phyloP scores from a whole-genome alignment of 2,113 vertebrate genomes.

The Apeltes quadracus region DNA sequence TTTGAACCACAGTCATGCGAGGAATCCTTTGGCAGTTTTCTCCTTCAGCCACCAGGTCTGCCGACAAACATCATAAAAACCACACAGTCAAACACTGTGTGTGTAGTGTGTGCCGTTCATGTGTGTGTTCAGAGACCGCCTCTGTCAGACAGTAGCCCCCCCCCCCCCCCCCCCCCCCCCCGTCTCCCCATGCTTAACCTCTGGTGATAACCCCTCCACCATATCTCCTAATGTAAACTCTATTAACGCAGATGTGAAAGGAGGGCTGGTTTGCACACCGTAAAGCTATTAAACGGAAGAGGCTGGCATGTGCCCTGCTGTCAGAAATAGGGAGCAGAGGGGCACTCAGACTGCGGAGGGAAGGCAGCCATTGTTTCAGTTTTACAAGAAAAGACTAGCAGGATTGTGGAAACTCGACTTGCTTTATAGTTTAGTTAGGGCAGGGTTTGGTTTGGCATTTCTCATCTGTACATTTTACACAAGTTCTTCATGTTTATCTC shows the following conservation, averaged over 20 bases:
- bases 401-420: constrained; percentile 27
- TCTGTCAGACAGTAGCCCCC: constrained; percentile 33
- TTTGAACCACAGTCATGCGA: constrained; percentile 62
- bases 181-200: too few relatives aligned
- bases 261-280: constrained; percentile 56
- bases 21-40: constrained; percentile 62
- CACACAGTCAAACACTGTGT: constrained; percentile 42
- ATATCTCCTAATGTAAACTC: constrained; percentile 72
- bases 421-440: constrained; percentile 2
- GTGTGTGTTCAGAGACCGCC: constrained; percentile 51
- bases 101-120: constrained; percentile 49
- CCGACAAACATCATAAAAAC: constrained; percentile 74
- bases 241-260: constrained; percentile 64
- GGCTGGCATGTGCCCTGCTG: constrained; percentile 47
- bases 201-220: constrained; percentile 56
- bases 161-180: not conserved
- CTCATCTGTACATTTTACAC: not conserved
- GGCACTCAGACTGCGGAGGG: constrained; percentile 3
- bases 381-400: constrained; percentile 25
- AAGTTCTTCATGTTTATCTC: too few relatives aligned
- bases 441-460: not conserved
- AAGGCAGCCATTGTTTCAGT: constrained; percentile 48
- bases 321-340: not conserved
- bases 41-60: constrained; percentile 51
- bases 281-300: constrained; percentile 54